Percentiles rank a stretch among this genome's conserved stretches.
Conservation (phyloP, 2,113 vertebrate genomes). For the Cyphomyrus plagiostoma region DNA sequence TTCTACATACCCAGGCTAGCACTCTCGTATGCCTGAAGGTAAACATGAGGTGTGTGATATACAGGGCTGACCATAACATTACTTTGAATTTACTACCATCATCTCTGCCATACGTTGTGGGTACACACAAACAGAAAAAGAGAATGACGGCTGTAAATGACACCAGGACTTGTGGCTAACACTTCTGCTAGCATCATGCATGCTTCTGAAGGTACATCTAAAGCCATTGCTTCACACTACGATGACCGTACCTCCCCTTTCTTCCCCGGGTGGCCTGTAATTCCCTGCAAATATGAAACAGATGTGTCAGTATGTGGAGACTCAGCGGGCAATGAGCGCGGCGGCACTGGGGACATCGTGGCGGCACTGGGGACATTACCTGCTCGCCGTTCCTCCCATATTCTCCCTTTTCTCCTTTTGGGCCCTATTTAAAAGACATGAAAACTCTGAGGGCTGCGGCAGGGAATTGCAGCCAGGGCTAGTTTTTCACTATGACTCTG, state of each 20-base stretch:
- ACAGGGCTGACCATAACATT: neutral
- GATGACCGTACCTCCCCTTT: constrained; percentile 76
- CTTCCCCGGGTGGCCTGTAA: constrained; percentile 63
- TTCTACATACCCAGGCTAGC: neutral
- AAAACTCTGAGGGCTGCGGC: neutral
- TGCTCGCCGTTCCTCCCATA: constrained; percentile 68
- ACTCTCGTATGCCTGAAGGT: neutral
- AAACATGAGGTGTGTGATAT: neutral
- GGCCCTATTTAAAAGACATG: constrained; percentile 48
- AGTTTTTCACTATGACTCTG: neutral
- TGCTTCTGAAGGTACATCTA: neutral
- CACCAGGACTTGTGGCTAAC: neutral
- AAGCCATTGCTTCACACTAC: too few species aligned
- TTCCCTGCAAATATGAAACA: constrained; percentile 65
- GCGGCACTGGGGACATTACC: constrained; percentile 52
- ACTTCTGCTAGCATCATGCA: neutral
- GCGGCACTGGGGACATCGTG: neutral
- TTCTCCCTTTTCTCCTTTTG: constrained; percentile 74
- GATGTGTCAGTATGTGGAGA: neutral
- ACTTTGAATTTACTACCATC: neutral
- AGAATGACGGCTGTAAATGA: neutral
- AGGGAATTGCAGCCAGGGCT: neutral
- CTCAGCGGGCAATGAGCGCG: neutral
- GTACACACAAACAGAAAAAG: neutral
- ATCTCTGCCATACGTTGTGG: neutral